Evolutionary conservation across 2,113 vertebrate genomes (phyloP).

Genomic region (Paramormyrops kingsleyae): DNA sequence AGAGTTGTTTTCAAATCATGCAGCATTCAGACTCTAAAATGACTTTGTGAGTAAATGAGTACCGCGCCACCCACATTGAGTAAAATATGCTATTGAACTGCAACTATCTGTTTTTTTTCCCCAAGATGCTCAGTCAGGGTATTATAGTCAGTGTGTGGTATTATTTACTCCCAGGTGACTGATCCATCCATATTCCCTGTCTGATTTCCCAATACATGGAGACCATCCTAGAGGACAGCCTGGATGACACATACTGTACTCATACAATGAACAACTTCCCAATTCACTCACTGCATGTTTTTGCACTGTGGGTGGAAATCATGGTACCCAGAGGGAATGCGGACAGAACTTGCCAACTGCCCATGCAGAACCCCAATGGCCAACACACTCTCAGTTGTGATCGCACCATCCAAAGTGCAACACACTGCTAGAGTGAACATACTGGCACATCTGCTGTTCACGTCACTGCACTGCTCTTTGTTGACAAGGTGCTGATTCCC

Average conservation of each 20-base stretch:
- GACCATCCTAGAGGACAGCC: background rate
- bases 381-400: background rate
- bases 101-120: background rate
- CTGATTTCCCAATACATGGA: background rate
- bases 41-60: background rate
- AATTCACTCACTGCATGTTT: background rate
- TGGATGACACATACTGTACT: background rate
- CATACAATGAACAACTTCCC: background rate
- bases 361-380: background rate
- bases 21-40: background rate
- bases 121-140: background rate
- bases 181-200: background rate
- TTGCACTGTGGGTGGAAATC: background rate
- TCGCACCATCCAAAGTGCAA: background rate
- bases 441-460: background rate
- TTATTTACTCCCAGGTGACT: background rate
- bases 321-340: background rate
- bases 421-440: background rate
- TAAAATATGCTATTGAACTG: background rate
- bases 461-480: background rate
- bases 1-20: background rate
- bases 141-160: background rate
- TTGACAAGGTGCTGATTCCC: background rate
- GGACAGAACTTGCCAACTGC: background rate
- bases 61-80: background rate